These are phyloP conservation scores for Netelia melanura DNA, from an alignment of 2,888 invertebrate species.

Conservation along the genomic window DNA sequence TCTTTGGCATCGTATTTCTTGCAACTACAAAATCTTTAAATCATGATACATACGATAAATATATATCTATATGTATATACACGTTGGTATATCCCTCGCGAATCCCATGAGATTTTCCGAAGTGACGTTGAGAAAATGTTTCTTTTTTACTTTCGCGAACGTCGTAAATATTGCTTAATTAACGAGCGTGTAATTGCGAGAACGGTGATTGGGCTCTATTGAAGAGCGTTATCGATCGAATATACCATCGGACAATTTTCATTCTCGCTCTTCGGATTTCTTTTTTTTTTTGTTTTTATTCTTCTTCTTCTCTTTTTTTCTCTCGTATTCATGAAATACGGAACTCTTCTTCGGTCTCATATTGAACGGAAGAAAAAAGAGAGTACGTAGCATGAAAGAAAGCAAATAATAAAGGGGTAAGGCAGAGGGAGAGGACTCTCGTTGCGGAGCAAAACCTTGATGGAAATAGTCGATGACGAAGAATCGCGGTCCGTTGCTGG, in stretches of 20 bases:
- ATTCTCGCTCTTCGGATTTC: not conserved
- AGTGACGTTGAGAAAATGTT: not conserved
- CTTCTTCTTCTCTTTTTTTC: not conserved
- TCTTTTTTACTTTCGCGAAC: not conserved
- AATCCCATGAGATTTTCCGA: no score
- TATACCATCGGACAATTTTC: not conserved
- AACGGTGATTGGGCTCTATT: not conserved
- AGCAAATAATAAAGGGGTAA: slow-evolving; percentile 41
- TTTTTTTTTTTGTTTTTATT: no score
- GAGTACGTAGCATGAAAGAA: slow-evolving; percentile 12
- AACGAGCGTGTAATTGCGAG: not conserved
- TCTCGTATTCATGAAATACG: not conserved
- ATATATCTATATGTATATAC: no score
- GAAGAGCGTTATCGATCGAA: not conserved
- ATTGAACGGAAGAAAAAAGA: slow-evolving; percentile 37
- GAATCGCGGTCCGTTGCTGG: slow-evolving; percentile 51
- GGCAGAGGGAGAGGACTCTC: not conserved
- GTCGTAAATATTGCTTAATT: not conserved
- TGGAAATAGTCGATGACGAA: slow-evolving; percentile 58
- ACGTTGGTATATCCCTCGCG: no score
- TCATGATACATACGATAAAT: not conserved
- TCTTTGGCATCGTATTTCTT: slow-evolving; percentile 8
- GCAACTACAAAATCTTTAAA: slow-evolving; percentile 8
- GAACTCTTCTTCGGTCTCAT: not conserved
- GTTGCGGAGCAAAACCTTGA: slow-evolving; percentile 21